These are phyloP conservation scores for Poecilia gillii DNA, from an alignment of 2,797 vertebrate species.

Conservation along the genomic window DNA sequence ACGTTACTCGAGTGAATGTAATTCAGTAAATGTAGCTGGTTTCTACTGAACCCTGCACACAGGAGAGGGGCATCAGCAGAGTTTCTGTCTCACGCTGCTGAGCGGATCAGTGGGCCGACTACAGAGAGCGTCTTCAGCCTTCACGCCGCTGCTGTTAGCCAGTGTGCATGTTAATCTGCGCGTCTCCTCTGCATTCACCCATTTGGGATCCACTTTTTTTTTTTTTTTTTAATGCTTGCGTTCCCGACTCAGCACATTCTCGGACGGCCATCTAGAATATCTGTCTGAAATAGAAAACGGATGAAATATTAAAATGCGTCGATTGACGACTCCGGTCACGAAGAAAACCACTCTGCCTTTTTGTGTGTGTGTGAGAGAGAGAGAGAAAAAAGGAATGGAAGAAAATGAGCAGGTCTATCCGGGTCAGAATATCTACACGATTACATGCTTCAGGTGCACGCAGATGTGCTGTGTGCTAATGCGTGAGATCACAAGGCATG, in stretches of 20 bases:
- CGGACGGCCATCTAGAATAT: slow-evolving; percentile 42
- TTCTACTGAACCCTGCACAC: background rate
- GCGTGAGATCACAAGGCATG: slow-evolving; percentile 1
- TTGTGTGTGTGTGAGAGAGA: background rate
- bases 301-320: slow-evolving; percentile 77
- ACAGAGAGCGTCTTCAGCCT: slow-evolving; percentile 20
- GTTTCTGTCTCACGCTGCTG: slow-evolving; percentile 22
- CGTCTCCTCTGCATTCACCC: slow-evolving; percentile 3
- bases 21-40: too few relatives aligned
- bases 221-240: slow-evolving; percentile 6
- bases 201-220: slow-evolving; percentile 1
- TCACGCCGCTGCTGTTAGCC: slow-evolving; percentile 17
- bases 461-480: slow-evolving; percentile 29
- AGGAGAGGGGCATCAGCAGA: background rate
- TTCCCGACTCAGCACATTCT: slow-evolving; percentile 16
- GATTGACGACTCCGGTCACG: slow-evolving; percentile 59
- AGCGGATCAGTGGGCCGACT: slow-evolving; percentile 48
- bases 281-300: slow-evolving; percentile 46
- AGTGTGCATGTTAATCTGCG: slow-evolving; percentile 38
- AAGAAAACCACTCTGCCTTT: slow-evolving; percentile 42
- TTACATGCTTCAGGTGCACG: slow-evolving; percentile 36
- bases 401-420: slow-evolving; percentile 10
- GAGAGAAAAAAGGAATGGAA: slow-evolving; percentile 2
- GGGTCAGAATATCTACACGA: background rate
- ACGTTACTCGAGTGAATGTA: too few relatives aligned